These are phyloP conservation scores for Ctenicera cuprea DNA, from an alignment of 2,888 invertebrate genomes.

Conservation along the genomic window DNA sequence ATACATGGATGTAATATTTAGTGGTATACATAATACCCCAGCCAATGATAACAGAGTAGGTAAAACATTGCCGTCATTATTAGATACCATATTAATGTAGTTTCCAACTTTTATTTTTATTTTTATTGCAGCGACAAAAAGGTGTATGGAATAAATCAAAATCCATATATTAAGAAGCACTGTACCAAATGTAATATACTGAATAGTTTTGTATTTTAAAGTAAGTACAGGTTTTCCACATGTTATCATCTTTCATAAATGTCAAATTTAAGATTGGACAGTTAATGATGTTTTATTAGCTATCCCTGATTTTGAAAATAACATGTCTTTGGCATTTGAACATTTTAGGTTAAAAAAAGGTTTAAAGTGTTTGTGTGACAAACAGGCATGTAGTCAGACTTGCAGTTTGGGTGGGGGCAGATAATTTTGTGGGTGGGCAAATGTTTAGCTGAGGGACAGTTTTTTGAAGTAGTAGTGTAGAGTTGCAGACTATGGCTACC, in stretches of 20 bases:
- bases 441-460: too few species aligned
- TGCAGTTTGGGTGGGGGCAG: too few species aligned
- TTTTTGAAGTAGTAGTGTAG: too few species aligned
- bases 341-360: too few species aligned
- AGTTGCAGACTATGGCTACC: too few species aligned
- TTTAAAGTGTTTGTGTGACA: too few species aligned
- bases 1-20: constrained; percentile 60
- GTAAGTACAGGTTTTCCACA: constrained; percentile 62
- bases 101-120: constrained; percentile 64
- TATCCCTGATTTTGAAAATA: too few species aligned
- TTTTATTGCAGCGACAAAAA: constrained; percentile 62
- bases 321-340: too few species aligned
- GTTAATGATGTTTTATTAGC: not conserved
- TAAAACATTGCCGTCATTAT: constrained; percentile 66
- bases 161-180: constrained; percentile 51
- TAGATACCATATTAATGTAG: constrained; percentile 68
- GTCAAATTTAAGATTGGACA: too few species aligned
- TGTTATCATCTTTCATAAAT: not conserved
- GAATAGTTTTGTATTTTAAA: constrained; percentile 61
- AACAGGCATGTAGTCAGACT: too few species aligned
- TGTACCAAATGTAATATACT: constrained; percentile 56
- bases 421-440: too few species aligned
- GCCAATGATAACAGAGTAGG: constrained; percentile 60
- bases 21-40: constrained; percentile 61
- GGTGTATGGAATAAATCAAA: constrained; percentile 61